Evolutionary conservation across 2,888 invertebrate species (phyloP).

Genomic region (Frankliniella intonsa): DNA sequence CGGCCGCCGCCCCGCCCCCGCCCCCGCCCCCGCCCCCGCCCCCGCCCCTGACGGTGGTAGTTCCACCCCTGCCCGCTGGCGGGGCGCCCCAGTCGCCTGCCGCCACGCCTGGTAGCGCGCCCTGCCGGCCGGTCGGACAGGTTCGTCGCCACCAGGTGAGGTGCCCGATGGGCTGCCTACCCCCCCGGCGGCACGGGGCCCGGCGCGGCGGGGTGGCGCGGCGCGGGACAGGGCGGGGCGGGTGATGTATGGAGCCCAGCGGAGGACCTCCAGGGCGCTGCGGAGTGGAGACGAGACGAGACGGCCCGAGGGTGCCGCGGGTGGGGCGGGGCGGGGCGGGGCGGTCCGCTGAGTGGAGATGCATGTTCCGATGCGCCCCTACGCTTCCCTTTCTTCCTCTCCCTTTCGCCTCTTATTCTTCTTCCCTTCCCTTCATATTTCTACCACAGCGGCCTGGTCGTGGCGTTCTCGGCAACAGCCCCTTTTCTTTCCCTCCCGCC

Average conservation of each 20-base stretch:
- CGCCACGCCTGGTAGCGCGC: not conserved
- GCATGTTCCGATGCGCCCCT: constrained; percentile 12
- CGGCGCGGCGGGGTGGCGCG: not conserved
- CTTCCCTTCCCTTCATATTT: too few species aligned
- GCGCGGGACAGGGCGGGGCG: not conserved
- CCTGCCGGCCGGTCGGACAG: not conserved
- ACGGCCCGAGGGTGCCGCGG: not conserved
- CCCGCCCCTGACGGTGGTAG: constrained; percentile 29
- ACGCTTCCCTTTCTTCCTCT: not conserved
- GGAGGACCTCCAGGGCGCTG: not conserved
- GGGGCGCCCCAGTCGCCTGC: not conserved
- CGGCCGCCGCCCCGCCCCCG: not conserved
- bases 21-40: constrained; percentile 5
- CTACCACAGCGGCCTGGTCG: not conserved
- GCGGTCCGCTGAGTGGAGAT: not conserved
- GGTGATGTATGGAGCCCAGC: not conserved
- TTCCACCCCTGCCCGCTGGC: constrained; percentile 28
- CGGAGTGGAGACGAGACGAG: not conserved
- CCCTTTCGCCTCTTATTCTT: not conserved
- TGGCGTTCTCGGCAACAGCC: not conserved
- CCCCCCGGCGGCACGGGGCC: not conserved
- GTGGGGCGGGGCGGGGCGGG: not conserved
- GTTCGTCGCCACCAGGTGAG: not conserved
- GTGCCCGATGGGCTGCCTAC: constrained; percentile 1
- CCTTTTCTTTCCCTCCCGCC: too few species aligned